These are phyloP conservation scores for Globodera rostochiensis DNA, from an alignment of 1,140 invertebrate genomes.

Conservation along the genomic window DNA sequence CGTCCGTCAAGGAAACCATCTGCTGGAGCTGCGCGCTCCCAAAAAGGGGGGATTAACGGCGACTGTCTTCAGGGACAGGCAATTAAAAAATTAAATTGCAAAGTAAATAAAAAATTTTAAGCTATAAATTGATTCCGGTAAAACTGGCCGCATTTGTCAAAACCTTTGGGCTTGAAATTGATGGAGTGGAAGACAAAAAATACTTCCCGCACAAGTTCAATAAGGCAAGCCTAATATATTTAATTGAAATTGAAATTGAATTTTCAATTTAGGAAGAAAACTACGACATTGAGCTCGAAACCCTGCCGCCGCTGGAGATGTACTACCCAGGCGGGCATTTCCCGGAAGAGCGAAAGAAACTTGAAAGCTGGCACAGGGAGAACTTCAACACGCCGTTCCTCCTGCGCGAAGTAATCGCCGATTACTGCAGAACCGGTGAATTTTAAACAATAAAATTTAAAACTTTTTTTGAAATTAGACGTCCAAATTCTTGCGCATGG, in stretches of 20 bases:
- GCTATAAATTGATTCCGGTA: not conserved
- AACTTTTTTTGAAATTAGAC: no score
- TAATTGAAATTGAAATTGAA: no score
- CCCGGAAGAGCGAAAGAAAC: not conserved
- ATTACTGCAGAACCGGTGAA: not conserved
- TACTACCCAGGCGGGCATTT: not conserved
- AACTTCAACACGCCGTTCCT: not conserved
- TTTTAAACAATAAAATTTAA: no score
- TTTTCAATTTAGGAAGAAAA: constrained; percentile 5
- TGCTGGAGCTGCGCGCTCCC: not conserved
- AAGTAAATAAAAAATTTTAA: no score
- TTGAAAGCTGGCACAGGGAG: not conserved
- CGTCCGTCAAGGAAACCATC: not conserved
- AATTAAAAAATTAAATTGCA: no score
- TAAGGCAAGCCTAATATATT: no score
- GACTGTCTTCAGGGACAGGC: no score
- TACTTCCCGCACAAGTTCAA: not conserved
- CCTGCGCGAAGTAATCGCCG: not conserved
- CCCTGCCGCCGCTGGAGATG: not conserved
- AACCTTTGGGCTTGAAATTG: not conserved
- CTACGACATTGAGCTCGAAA: not conserved
- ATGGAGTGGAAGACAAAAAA: not conserved
- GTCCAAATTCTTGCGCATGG: no score
- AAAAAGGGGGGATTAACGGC: not conserved
- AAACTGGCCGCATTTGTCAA: not conserved